Conservation (phyloP, 2,888 invertebrate species). For the Eupithecia dodoneata region DNA sequence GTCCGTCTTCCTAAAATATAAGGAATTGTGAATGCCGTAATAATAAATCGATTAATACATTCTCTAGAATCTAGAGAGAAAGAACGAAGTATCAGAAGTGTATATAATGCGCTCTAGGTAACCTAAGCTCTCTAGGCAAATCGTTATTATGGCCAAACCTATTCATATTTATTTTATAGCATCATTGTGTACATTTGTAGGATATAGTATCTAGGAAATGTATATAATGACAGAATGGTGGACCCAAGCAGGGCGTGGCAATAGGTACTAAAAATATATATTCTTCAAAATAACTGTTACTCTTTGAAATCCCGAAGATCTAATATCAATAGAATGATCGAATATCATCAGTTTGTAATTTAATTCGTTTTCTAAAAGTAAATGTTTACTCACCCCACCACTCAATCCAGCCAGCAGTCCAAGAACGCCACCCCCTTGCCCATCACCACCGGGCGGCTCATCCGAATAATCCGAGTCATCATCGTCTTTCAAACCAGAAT, state of each 20-base stretch:
- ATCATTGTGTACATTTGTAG: too few relatives aligned
- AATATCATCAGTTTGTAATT: not conserved
- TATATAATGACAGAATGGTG: too few relatives aligned
- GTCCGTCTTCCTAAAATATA: conserved; percentile 71
- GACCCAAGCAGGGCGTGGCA: too few relatives aligned
- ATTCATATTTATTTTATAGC: too few relatives aligned
- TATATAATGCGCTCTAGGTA: not conserved
- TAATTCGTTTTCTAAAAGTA: not conserved
- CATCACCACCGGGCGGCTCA: conserved; percentile 75
- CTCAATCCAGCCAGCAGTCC: conserved; percentile 76
- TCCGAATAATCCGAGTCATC: conserved; percentile 66
- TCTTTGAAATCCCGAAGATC: too few relatives aligned
- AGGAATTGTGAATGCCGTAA: not conserved
- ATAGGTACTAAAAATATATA: too few relatives aligned
- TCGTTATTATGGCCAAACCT: too few relatives aligned
- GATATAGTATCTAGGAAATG: too few relatives aligned
- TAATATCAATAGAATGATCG: too few relatives aligned
- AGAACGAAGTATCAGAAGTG: too few relatives aligned
- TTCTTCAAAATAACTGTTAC: too few relatives aligned
- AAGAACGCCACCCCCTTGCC: conserved; percentile 76
- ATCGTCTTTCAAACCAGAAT: conserved; percentile 49
- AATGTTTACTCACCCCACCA: conserved; percentile 68
- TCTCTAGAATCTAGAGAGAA: not conserved
- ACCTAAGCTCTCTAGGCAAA: too few relatives aligned
- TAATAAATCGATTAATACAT: not conserved